These are phyloP conservation scores for Pardalotus punctatus DNA, from an alignment of 2,113 vertebrate genomes.

Conservation along the genomic window DNA sequence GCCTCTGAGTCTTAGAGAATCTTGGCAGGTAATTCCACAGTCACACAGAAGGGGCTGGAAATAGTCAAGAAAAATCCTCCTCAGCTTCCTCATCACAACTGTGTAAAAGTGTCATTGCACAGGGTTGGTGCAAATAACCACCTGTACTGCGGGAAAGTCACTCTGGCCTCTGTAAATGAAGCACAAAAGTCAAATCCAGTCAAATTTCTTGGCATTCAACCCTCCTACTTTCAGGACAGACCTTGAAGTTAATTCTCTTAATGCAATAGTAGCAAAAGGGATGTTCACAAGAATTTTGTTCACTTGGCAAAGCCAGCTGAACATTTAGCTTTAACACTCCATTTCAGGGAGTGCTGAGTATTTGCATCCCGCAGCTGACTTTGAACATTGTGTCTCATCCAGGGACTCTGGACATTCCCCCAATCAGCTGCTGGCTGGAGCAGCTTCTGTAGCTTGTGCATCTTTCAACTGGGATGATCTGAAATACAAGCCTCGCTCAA, in stretches of 20 bases:
- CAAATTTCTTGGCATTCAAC: background rate
- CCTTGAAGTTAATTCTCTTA: background rate
- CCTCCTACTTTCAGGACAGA: background rate
- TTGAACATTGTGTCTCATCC: background rate
- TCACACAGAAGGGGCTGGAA: background rate
- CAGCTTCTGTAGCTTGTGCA: background rate
- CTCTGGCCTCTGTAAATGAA: background rate
- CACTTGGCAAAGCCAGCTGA: background rate
- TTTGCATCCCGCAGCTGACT: background rate
- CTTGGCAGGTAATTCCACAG: background rate
- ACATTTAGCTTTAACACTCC: background rate
- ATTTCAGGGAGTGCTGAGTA: background rate
- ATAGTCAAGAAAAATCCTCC: background rate
- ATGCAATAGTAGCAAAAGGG: background rate
- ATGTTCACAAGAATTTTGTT: background rate
- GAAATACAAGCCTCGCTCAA: accelerated
- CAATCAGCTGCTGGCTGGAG: background rate
- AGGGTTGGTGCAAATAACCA: background rate
- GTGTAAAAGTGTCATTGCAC: background rate
- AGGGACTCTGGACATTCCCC: background rate
- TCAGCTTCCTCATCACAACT: background rate
- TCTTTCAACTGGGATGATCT: background rate
- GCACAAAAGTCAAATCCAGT: background rate
- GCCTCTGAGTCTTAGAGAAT: background rate
- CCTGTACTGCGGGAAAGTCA: accelerated